Conservation (phyloP, 2,113 vertebrate species). For the Brachypteracias leptosomus region DNA sequence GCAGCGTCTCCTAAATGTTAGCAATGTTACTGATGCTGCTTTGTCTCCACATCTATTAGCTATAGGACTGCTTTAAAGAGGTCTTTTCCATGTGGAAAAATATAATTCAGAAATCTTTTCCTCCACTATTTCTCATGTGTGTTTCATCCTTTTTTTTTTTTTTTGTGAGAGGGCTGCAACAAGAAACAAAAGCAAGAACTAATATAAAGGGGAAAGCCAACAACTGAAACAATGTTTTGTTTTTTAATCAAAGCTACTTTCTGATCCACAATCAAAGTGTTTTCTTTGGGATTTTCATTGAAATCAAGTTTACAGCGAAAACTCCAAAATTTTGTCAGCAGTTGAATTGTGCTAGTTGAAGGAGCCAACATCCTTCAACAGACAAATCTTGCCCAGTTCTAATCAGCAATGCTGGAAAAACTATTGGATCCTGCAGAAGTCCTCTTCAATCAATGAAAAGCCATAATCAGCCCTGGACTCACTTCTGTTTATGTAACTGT, state of each 20-base stretch:
- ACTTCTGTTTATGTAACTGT: neutral
- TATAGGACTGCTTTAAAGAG: neutral
- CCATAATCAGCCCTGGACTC: neutral
- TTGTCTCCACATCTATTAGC: neutral
- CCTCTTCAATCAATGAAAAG: neutral
- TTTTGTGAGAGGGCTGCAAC: neutral
- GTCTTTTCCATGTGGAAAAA: neutral
- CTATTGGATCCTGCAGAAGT: neutral
- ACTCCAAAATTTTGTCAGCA: neutral
- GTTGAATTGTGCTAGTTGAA: neutral
- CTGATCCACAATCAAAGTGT: neutral
- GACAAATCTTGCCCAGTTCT: constrained; percentile 7
- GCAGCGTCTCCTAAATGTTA: neutral
- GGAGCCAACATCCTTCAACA: neutral
- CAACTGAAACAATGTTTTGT: neutral
- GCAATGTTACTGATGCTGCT: neutral
- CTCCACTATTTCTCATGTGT: neutral
- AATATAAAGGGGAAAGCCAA: neutral
- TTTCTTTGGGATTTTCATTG: neutral
- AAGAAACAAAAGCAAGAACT: neutral
- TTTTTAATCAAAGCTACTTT: neutral
- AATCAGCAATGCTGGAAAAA: constrained; percentile 2
- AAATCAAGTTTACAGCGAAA: neutral
- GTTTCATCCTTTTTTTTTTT: neutral
- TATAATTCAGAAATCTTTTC: neutral